Conservation (phyloP, 2,888 invertebrate species). For the Euplexia lucipara region DNA sequence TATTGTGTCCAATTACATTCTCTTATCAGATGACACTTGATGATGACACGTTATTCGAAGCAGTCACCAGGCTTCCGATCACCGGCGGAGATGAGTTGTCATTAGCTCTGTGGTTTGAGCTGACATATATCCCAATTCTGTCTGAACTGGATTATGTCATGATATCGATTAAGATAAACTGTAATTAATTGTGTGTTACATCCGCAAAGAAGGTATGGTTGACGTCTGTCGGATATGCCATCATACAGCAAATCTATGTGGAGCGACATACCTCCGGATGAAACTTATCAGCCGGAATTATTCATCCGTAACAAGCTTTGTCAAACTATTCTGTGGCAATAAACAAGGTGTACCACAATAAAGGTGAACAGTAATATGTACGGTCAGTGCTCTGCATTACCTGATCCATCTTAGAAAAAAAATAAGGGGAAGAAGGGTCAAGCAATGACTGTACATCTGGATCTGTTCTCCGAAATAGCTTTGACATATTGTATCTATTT, state of each 20-base stretch:
- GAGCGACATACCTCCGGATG: no score
- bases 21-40: conserved; percentile 8
- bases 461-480: no score
- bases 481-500: no score
- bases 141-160: conserved; percentile 1
- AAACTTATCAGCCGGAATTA: neutral
- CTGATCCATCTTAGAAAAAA: no score
- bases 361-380: no score
- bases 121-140: no score
- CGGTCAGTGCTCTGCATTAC: no score
- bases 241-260: neutral
- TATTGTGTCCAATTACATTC: neutral
- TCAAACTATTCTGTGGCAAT: no score
- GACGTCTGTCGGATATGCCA: neutral
- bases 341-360: no score
- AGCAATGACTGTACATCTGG: no score
- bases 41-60: neutral
- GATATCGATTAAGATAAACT: conserved; percentile 6
- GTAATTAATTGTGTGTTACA: neutral
- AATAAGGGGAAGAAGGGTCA: no score
- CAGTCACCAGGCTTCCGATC: conserved; percentile 16
- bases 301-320: neutral
- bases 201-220: no score
- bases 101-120: conserved; percentile 1
- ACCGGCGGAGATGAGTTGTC: conserved; percentile 27